phyloP scores from a whole-genome alignment of 2,113 vertebrate species.

The Semnornis frantzii region DNA sequence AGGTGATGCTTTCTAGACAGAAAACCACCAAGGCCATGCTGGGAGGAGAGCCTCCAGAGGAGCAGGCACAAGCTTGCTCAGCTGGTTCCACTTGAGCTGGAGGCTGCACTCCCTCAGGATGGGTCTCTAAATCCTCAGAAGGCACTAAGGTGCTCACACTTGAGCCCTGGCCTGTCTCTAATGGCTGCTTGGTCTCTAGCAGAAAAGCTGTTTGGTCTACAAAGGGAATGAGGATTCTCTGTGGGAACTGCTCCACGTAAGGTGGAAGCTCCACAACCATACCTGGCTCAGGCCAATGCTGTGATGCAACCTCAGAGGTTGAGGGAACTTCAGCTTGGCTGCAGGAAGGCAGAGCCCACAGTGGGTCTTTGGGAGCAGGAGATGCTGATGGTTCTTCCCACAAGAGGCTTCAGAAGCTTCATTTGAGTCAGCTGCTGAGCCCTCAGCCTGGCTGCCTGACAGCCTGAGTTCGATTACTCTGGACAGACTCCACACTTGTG shows the following conservation, averaged over 20 bases:
- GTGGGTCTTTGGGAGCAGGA: conserved; percentile 26
- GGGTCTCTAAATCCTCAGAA: not conserved
- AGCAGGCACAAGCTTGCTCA: conserved; percentile 36
- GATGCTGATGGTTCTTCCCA: conserved; percentile 44
- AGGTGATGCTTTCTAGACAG: not conserved
- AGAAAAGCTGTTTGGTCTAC: conserved; percentile 1
- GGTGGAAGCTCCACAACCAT: not conserved
- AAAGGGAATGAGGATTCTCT: conserved; percentile 41
- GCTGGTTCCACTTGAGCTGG: not conserved
- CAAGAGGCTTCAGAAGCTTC: conserved; percentile 14
- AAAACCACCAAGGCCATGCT: not conserved
- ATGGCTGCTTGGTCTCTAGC: conserved; percentile 31
- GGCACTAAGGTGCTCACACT: not conserved
- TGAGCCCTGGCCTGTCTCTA: not conserved
- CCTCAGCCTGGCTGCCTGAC: conserved; percentile 23
- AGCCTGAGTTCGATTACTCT: not conserved
- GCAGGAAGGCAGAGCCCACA: conserved; percentile 28
- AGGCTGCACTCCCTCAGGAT: not conserved
- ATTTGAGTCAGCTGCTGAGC: not conserved
- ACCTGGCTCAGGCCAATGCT: not conserved
- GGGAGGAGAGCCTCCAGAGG: too few species aligned
- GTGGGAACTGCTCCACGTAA: conserved; percentile 50
- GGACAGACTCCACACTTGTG: not conserved
- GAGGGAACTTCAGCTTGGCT: not conserved
- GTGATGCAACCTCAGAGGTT: not conserved